Base-by-base conservation (phyloP, 2,888 invertebrate genomes). In the Plebejus argus region DNA sequence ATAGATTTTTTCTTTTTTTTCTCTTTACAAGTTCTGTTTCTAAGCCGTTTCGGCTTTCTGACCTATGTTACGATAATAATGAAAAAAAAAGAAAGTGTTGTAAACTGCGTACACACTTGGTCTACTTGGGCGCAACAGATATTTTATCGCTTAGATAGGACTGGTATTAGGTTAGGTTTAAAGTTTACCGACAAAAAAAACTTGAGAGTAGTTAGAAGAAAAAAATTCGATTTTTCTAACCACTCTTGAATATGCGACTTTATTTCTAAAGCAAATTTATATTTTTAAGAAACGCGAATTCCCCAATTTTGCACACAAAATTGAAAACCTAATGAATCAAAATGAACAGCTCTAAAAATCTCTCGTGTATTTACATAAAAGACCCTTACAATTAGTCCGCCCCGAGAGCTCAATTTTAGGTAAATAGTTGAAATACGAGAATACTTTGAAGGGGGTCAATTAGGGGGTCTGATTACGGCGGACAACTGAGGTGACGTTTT, bases 401-500 rank as follows among this genome's bases (percentile, higher is more conserved):
- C 78, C 79, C 79, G 76, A 79, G 79, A 82, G 79, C 80, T 81
- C 81, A 83, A 82, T 81, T 83, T 82, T 81, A 80, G 81, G 82
- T 80, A 78, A 82, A 82, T 79, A 82, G 80, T 79, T 81, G 81
- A 80, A 82, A 81, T 81, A 82, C 80, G 81, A 82, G 79, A 78
- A 80, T 77, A 77, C 78, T 79, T 75, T 20, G 77, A 80, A 81
- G 79, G 78, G 76, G 81, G 82, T 80, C 81, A 82, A 81, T 81
- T 83, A 81, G 78, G 70, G 81, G 79, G 80, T 80, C 80, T 81
- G 82, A 81, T 82, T 82, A 81, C 80, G 79, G 76, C 78, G 77
- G 75, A 76, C 78, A 81, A 79, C 76, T 74, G 76, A 78, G 78
- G 78, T 78, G 80, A 77, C 78, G 61, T 81, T 79, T 80, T 81